These are phyloP conservation scores for Ectobius pallidus DNA, from an alignment of 2,888 invertebrate genomes.

Conservation along the genomic window DNA sequence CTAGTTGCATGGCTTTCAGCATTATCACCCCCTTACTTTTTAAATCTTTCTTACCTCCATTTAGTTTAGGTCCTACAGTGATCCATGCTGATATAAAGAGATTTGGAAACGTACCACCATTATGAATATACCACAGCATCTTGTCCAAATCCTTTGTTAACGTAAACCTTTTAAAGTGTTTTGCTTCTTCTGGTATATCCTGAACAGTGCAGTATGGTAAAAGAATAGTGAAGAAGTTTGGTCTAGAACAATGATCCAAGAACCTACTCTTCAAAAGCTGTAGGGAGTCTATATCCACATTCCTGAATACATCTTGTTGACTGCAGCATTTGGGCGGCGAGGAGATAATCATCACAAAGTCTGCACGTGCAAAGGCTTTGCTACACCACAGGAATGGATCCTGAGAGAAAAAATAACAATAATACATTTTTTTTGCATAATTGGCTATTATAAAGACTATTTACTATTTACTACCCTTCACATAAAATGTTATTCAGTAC, in stretches of 20 bases:
- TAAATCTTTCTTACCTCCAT: background rate
- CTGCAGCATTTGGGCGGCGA: conserved; percentile 47
- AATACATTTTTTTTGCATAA: no score
- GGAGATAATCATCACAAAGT: conserved; percentile 51
- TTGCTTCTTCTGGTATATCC: conserved; percentile 52
- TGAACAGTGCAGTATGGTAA: conserved; percentile 52
- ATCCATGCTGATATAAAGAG: background rate
- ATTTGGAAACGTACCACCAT: background rate
- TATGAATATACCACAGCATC: conserved; percentile 33
- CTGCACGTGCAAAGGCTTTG: conserved; percentile 50
- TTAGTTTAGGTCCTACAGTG: background rate
- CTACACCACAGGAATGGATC: conserved; percentile 53
- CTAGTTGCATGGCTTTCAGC: conserved; percentile 10
- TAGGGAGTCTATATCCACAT: conserved; percentile 50
- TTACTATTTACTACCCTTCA: no score
- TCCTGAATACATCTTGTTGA: conserved; percentile 47
- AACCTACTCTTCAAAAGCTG: conserved; percentile 50
- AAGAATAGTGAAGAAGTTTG: conserved; percentile 35
- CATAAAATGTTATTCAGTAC: no score
- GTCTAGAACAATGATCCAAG: conserved; percentile 27
- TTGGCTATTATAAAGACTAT: no score
- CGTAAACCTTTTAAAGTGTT: conserved; percentile 49
- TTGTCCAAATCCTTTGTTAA: conserved; percentile 51
- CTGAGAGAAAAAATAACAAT: conserved; percentile 43
- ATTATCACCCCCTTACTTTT: background rate